Evolutionary conservation across 1,140 invertebrate species (phyloP), one percentile per base, ranked within the genome.

Genomic region (Drosophila chauvacae): DNA sequence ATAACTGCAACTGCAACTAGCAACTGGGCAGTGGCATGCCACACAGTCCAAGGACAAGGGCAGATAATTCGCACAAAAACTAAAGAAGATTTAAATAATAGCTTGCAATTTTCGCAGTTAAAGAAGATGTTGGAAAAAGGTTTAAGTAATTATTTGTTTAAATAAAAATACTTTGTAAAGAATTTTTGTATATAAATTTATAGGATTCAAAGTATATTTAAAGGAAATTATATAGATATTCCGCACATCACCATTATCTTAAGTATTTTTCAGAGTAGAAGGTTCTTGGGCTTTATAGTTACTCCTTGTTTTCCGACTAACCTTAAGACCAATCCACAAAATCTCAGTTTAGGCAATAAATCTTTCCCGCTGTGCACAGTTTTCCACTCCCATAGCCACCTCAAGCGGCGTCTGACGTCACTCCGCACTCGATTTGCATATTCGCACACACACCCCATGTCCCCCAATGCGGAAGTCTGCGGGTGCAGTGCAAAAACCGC

Each of bases 401-500:
- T 45, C 18, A 35, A 20, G 14, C 23, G 37, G 4, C n/a, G n/a
- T 42, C 55, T 77, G 74, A 77, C 74, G 74, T 77, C 72, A 57
- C 41, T 57, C 18, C 11, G 13, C 39, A 48, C 53, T 48, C 42
- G 51, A 69, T 85, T 85, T 77, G 65, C 69, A 72, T 72, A 58
- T 50, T 65, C 45, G 47, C n/a, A 30, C 13, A 50, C 41, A n/a
- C 14, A 23, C 44, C 9, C 7, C 13, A 9, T 26, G 28, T 39
- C 35, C 63, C 39, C 55, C 62, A 76, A 88, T 62, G 81, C 85
- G 85, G 85, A 88, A 88, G 85, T 85, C 77, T 75, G 48, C 56
- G 66, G 23, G 18, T 50, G 69, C 69, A 72, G 35, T 69, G 74
- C 77, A 71, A 84, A 76, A 81, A 80, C 85, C 85, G 85, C 85